Evolutionary conservation across 2,797 vertebrate genomes (phyloP).

Genomic region (Fundulus diaphanus): DNA sequence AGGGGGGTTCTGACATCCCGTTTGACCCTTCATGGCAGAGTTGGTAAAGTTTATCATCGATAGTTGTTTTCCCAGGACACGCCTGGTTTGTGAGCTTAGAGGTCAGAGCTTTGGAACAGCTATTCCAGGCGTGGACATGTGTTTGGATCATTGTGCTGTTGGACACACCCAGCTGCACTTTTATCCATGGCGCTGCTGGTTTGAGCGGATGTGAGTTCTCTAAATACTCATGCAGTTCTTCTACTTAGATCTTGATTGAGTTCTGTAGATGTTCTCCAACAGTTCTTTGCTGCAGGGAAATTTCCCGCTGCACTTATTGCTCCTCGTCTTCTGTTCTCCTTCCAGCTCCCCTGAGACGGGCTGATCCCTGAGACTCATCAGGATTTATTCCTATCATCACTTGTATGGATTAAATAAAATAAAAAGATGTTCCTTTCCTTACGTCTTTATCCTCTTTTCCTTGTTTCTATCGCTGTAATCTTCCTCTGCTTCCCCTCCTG

Average conservation of each 20-base stretch:
- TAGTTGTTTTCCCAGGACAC: too few relatives aligned
- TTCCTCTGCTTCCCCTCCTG: slow-evolving; percentile 24
- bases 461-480: slow-evolving; percentile 24
- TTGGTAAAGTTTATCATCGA: background rate
- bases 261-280: too few relatives aligned
- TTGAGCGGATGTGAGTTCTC: background rate
- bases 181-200: background rate
- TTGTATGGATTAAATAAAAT: slow-evolving; percentile 39
- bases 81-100: background rate
- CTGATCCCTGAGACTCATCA: slow-evolving; percentile 55
- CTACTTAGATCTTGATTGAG: too few relatives aligned
- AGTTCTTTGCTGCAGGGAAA: too few relatives aligned
- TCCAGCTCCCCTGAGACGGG: slow-evolving; percentile 18
- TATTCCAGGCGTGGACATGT: too few relatives aligned
- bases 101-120: too few relatives aligned
- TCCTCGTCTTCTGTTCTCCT: background rate
- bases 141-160: too few relatives aligned
- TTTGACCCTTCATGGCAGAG: too few relatives aligned
- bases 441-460: slow-evolving; percentile 18
- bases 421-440: slow-evolving; percentile 18
- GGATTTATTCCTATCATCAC: slow-evolving; percentile 29
- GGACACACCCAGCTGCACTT: background rate
- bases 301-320: too few relatives aligned
- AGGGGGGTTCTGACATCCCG: too few relatives aligned
- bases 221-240: background rate